Conservation (phyloP, 2,113 vertebrate species). For the Odocoileus virginianus region DNA sequence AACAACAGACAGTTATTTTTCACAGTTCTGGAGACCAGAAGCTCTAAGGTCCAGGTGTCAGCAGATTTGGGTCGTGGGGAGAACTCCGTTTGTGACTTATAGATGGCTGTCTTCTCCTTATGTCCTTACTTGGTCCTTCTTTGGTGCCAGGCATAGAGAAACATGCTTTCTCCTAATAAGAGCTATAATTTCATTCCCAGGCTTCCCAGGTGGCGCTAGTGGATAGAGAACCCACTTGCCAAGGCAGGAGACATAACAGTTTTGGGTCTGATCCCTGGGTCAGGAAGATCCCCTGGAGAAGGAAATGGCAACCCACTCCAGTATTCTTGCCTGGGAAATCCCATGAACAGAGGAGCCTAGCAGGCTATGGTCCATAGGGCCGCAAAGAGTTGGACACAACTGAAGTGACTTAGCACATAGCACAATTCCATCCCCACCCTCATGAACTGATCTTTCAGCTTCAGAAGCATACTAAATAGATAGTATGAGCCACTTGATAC, state of each 20-base stretch:
- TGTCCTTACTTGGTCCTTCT: neutral
- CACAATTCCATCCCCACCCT: neutral
- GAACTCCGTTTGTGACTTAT: neutral
- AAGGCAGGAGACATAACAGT: neutral
- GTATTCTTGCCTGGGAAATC: neutral
- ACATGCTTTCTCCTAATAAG: neutral
- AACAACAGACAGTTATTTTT: neutral
- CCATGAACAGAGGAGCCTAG: neutral
- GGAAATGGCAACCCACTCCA: neutral
- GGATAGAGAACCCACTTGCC: neutral
- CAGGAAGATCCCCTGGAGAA: neutral
- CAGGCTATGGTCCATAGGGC: neutral
- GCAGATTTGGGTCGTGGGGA: neutral
- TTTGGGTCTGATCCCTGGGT: neutral
- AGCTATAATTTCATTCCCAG: neutral
- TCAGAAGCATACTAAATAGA: neutral
- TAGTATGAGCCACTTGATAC: neutral
- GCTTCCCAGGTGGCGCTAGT: neutral
- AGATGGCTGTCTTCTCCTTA: neutral
- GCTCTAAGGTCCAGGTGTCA: neutral
- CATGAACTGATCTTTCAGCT: neutral
- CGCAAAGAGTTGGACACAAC: fast-evolving
- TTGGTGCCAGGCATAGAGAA: neutral
- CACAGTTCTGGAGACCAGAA: neutral
- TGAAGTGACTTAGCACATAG: neutral